Evolutionary conservation across 1,140 invertebrate species (phyloP).

Genomic region (Lepidurus couesii): DNA sequence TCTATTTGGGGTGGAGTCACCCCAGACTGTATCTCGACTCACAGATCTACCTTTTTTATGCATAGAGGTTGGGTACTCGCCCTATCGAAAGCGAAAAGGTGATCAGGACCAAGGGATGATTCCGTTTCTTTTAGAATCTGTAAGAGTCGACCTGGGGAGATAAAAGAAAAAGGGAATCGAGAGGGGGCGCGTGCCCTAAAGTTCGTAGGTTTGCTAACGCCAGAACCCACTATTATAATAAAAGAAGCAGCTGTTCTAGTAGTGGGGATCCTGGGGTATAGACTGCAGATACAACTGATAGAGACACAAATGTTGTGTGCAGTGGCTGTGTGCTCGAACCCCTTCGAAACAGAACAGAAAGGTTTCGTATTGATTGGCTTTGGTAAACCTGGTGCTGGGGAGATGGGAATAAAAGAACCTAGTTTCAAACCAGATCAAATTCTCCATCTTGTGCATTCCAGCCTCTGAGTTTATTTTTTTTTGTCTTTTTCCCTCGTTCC

Average conservation of each 20-base stretch:
- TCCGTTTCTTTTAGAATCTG: neutral
- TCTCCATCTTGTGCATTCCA: neutral
- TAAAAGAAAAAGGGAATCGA: neutral
- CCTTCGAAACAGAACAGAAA: neutral
- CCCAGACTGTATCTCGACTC: too few species aligned
- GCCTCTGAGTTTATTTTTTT: too few species aligned
- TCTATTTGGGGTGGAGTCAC: too few species aligned
- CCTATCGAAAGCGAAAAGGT: too few species aligned
- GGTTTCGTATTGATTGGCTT: constrained; percentile 18
- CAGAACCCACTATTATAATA: neutral
- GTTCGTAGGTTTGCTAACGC: constrained; percentile 5
- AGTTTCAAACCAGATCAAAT: neutral
- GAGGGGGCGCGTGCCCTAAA: constrained; percentile 12
- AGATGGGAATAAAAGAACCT: neutral
- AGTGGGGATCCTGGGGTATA: neutral
- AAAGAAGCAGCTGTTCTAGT: constrained; percentile 1
- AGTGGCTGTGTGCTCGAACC: neutral
- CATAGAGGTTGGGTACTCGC: too few species aligned
- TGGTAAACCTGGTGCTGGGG: constrained; percentile 1
- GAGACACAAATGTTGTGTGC: constrained; percentile 1
- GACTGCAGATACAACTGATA: constrained; percentile 15
- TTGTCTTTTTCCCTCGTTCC: too few species aligned
- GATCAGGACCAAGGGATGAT: neutral
- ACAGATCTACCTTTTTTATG: too few species aligned
- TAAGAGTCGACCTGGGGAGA: neutral